phyloP scores from a whole-genome alignment of 2,797 vertebrate genomes.

The Pipistrellus nathusii region DNA sequence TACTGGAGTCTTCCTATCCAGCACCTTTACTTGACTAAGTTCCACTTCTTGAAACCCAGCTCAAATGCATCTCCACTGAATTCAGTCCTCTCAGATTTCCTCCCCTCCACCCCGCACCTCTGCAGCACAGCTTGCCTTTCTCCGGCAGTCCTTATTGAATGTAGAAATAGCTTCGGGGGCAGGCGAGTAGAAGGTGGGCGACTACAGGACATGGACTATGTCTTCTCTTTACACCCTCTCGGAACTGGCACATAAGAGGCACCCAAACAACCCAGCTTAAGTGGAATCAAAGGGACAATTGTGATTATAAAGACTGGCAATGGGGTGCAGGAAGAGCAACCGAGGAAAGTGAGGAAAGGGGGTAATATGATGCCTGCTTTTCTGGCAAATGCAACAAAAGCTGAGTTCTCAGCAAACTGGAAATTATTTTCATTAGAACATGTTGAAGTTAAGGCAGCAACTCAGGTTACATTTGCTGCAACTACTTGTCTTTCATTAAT shows the following conservation, averaged over 20 bases:
- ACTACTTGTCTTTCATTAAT: slow-evolving; percentile 40
- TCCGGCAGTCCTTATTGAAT: neutral
- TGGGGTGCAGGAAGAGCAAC: neutral
- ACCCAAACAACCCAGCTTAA: neutral
- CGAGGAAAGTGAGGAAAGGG: neutral
- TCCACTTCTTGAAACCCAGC: neutral
- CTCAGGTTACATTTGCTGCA: neutral
- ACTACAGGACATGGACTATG: neutral
- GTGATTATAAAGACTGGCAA: neutral
- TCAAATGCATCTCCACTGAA: neutral
- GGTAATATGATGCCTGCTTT: neutral
- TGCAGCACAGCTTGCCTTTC: neutral
- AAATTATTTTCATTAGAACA: slow-evolving; percentile 41
- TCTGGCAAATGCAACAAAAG: neutral
- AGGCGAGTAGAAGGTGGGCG: neutral
- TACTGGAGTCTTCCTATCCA: neutral
- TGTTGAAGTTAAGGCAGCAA: neutral
- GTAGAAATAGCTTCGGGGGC: neutral
- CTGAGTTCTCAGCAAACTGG: neutral
- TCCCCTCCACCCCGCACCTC: neutral
- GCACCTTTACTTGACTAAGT: neutral
- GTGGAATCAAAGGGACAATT: neutral
- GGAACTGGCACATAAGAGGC: neutral
- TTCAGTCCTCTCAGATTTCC: neutral
- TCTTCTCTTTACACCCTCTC: neutral